Evolutionary conservation across 2,113 vertebrate species (phyloP).

Genomic region (Ivindomyrus marchei): DNA sequence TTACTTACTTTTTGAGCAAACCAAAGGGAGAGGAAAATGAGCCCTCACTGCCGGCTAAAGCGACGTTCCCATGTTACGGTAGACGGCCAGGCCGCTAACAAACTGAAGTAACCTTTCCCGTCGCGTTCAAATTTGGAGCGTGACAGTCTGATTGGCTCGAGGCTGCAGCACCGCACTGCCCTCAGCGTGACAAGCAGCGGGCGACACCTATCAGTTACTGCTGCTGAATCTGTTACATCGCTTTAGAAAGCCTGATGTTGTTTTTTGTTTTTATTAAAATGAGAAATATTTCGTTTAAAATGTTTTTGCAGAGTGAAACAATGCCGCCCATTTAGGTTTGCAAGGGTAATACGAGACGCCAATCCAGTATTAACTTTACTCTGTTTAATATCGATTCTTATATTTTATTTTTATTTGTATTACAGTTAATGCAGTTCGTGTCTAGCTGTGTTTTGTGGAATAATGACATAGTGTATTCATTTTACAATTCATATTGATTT

Average conservation of each 20-base stretch:
- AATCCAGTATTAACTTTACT: background rate
- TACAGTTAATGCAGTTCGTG: background rate
- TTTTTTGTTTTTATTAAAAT: background rate
- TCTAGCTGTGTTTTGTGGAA: background rate
- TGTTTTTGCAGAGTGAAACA: background rate
- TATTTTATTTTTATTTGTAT: background rate
- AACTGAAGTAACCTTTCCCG: background rate
- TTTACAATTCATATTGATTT: background rate
- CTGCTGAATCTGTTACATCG: background rate
- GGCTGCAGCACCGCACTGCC: background rate
- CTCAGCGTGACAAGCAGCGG: background rate
- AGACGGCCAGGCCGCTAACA: background rate
- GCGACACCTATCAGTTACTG: background rate
- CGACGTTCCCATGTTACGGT: background rate
- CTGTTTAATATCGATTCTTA: background rate
- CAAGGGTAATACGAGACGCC: background rate
- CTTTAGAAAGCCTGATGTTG: background rate
- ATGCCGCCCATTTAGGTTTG: background rate
- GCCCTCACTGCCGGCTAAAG: background rate
- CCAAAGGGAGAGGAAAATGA: background rate
- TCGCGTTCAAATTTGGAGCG: constrained; percentile 36
- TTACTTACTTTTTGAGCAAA: background rate
- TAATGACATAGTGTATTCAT: background rate
- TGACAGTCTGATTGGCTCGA: constrained; percentile 27
- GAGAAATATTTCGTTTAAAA: background rate